A percentile compares a stretch with the other conserved stretches of the same genome.
These are phyloP conservation scores for Nineta flava DNA, from an alignment of 2,888 invertebrate genomes.

Conservation along the genomic window DNA sequence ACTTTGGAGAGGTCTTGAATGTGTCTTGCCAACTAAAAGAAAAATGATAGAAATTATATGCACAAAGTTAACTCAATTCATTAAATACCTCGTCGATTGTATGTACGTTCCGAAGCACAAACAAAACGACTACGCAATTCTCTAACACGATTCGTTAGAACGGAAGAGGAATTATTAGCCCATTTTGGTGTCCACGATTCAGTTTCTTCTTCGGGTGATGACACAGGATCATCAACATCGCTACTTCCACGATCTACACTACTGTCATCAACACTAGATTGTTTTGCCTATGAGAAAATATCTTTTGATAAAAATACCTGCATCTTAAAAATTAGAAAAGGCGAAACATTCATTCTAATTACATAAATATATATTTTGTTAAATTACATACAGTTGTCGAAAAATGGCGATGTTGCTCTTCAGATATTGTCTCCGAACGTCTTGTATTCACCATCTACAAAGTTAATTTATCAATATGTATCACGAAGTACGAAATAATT, in stretches of 20 bases:
- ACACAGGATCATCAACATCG: slow-evolving; percentile 19
- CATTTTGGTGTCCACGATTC: slow-evolving; percentile 20
- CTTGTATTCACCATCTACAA: slow-evolving; percentile 8
- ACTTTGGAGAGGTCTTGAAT: background rate
- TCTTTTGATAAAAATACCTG: background rate
- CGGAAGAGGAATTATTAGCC: slow-evolving; percentile 6
- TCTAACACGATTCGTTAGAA: slow-evolving; percentile 13
- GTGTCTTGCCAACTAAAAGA: background rate
- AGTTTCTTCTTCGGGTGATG: slow-evolving; percentile 13
- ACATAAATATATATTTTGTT: too few relatives aligned
- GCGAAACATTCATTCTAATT: too few relatives aligned
- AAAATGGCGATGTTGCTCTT: background rate
- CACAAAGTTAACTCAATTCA: background rate
- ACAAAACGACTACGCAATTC: slow-evolving; percentile 22
- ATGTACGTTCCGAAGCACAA: slow-evolving; percentile 13
- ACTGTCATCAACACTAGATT: slow-evolving; percentile 2
- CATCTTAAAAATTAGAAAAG: background rate
- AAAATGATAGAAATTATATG: too few relatives aligned
- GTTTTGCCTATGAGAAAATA: background rate
- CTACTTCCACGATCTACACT: slow-evolving; percentile 1
- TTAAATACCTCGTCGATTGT: background rate
- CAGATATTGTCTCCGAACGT: slow-evolving; percentile 4
- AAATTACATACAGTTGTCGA: background rate
- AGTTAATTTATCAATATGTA: too few relatives aligned
- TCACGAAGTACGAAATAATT: too few relatives aligned